Evolutionary conservation across 1,140 invertebrate genomes (phyloP).

Genomic region (Bathynomus jamesi): DNA sequence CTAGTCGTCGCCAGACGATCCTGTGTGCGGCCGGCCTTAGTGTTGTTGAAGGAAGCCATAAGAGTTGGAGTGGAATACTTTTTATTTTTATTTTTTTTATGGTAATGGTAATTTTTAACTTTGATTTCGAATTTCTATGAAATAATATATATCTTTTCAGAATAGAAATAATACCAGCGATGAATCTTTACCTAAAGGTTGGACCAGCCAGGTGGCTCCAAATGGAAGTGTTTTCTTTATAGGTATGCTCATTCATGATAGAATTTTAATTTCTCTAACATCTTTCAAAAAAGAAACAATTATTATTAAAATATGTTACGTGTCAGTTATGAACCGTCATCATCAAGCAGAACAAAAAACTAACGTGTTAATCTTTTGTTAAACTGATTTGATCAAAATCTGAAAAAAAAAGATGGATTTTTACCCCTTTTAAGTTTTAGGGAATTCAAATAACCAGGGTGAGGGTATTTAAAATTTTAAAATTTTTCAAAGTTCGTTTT

Average conservation of each 20-base stretch:
- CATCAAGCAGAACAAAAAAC: background rate
- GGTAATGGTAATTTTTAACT: background rate
- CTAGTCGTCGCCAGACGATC: too few relatives aligned
- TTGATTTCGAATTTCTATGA: background rate
- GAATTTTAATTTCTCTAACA: too few relatives aligned
- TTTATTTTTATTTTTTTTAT: background rate
- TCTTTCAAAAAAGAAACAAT: background rate
- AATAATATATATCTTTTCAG: background rate
- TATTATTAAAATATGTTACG: background rate
- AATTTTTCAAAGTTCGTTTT: too few relatives aligned
- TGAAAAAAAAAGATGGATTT: too few relatives aligned
- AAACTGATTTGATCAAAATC: too few relatives aligned
- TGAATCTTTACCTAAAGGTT: constrained; percentile 48
- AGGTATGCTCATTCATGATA: background rate
- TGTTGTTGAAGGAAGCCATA: too few relatives aligned
- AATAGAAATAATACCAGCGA: background rate
- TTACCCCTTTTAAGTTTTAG: too few relatives aligned
- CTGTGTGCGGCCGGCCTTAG: too few relatives aligned
- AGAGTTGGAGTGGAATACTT: too few relatives aligned
- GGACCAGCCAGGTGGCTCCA: constrained; percentile 84
- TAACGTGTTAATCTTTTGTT: too few relatives aligned
- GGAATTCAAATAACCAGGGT: too few relatives aligned
- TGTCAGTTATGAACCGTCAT: background rate
- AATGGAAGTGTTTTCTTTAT: constrained; percentile 83
- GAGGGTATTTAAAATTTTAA: too few relatives aligned